Base-by-base conservation (phyloP, 1,140 invertebrate genomes). In the Leptestheria dahalacensis region DNA sequence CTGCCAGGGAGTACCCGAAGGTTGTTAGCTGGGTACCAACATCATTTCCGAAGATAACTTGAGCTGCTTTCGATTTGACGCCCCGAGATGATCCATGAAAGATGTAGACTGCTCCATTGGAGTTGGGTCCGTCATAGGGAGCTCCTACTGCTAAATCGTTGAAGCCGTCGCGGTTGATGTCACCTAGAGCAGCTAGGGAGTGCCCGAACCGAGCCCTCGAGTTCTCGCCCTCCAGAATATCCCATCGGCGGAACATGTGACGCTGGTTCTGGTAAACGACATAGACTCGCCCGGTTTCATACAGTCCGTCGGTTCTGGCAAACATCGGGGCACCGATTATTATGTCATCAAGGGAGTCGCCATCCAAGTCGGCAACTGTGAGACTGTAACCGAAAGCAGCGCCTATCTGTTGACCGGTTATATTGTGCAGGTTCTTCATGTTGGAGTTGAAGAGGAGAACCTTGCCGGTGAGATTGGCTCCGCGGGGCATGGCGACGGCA, bases 311-410 rank as follows among this genome's bases (percentile, higher is more conserved):
- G 64, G 84, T 75, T 50, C 83, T 82, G 57, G 84, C 83, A 72
- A 86, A 95, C 77, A 98, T 83, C 0, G 96, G 96, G 11, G 94
- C 89, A 20, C 94, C 92, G 41, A 98, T 82, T 48, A 98, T 83
- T 41, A 99, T 73, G 72, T 99, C 96, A 72, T 97, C 88, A 46
- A 82, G 75, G 48, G 83, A 82, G 73, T 99, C 95, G 9, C 88
- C 89, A 72, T 99, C 90, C 23, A 99, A 79, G 69, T 99, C 95
- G 50, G 82, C 80, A 1, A 87, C 81, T 24, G 85, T 83, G 20
- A 99, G 65, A 2, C 89, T 78, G 71, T 96, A 95, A 3, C 95
- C 95, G 72, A 97, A 98, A 68, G 97, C 97, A 2, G 89, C 83
- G 15, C 94, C 95, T 68, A 97, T 82, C 74, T 96, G 90, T 49